These are phyloP conservation scores for Dryocosmus kuriphilus DNA, from an alignment of 2,888 invertebrate genomes.

Conservation along the genomic window DNA sequence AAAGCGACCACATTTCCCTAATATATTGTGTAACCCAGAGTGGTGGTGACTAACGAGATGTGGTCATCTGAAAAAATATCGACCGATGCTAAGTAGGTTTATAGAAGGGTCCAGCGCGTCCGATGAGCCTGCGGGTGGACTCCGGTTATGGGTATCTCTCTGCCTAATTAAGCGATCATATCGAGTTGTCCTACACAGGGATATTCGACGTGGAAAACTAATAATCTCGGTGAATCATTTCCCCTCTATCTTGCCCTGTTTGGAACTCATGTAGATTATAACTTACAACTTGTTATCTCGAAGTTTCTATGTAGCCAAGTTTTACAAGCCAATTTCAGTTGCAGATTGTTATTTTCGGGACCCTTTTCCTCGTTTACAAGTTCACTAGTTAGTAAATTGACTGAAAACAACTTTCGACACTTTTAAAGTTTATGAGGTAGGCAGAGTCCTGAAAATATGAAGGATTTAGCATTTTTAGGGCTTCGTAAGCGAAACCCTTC, in stretches of 20 bases:
- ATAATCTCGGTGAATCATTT: constrained; percentile 30
- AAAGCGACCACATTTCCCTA: background rate
- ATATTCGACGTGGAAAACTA: constrained; percentile 29
- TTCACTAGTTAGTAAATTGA: constrained; percentile 3
- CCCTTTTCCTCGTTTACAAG: background rate
- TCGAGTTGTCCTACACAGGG: constrained; percentile 42
- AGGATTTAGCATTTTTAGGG: no score
- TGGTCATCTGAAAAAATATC: constrained; percentile 32
- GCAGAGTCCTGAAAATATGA: no score
- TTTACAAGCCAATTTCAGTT: constrained; percentile 31
- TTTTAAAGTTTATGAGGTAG: background rate
- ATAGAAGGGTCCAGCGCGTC: constrained; percentile 53
- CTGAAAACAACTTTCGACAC: constrained; percentile 2
- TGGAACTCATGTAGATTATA: background rate
- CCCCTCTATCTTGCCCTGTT: background rate
- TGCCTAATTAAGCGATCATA: constrained; percentile 54
- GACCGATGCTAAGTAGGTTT: constrained; percentile 45
- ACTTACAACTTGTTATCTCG: constrained; percentile 35
- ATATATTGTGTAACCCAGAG: background rate
- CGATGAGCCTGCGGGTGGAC: constrained; percentile 24
- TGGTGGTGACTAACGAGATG: constrained; percentile 26
- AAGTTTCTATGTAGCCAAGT: background rate
- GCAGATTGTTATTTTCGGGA: constrained; percentile 8
- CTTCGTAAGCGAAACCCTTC: no score
- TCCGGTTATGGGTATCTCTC: constrained; percentile 48